Evolutionary conservation across 2,797 vertebrate genomes (phyloP).

Genomic region (Premnoplex brunnescens): DNA sequence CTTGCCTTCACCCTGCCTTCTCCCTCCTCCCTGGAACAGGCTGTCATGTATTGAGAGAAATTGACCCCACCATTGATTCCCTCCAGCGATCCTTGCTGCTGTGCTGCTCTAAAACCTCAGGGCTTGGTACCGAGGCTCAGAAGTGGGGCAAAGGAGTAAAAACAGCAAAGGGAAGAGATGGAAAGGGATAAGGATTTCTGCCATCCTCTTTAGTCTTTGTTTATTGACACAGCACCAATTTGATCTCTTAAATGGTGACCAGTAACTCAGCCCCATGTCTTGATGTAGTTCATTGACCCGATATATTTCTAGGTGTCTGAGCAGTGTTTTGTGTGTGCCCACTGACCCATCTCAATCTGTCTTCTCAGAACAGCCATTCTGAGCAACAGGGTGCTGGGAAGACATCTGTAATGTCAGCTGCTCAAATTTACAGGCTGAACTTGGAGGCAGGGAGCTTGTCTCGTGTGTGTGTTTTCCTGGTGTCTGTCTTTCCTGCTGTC

Average conservation of each 20-base stretch:
- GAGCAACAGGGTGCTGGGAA: neutral
- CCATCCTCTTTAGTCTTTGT: slow-evolving; percentile 34
- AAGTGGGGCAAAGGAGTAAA: neutral
- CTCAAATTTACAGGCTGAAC: slow-evolving; percentile 34
- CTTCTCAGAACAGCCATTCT: slow-evolving; percentile 30
- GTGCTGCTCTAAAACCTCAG: neutral
- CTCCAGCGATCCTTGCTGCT: neutral
- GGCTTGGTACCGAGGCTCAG: neutral
- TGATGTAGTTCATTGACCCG: neutral
- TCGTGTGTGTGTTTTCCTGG: neutral
- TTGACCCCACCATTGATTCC: slow-evolving; percentile 8
- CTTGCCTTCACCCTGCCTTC: neutral
- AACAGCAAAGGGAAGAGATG: neutral
- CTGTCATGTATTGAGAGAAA: neutral
- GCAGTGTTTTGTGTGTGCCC: slow-evolving; percentile 9
- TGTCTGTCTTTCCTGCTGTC: neutral
- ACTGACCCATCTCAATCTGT: slow-evolving; percentile 14
- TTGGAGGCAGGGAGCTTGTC: neutral
- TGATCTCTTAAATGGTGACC: slow-evolving; percentile 16
- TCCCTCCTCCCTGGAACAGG: neutral
- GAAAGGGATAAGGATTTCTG: neutral
- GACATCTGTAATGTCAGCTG: slow-evolving; percentile 39
- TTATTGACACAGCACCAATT: slow-evolving; percentile 13
- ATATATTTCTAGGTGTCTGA: slow-evolving; percentile 4
- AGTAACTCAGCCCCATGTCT: neutral